These are phyloP conservation scores for Propithecus perrieri DNA, from an alignment of 2,797 vertebrate species.

Conservation along the genomic window DNA sequence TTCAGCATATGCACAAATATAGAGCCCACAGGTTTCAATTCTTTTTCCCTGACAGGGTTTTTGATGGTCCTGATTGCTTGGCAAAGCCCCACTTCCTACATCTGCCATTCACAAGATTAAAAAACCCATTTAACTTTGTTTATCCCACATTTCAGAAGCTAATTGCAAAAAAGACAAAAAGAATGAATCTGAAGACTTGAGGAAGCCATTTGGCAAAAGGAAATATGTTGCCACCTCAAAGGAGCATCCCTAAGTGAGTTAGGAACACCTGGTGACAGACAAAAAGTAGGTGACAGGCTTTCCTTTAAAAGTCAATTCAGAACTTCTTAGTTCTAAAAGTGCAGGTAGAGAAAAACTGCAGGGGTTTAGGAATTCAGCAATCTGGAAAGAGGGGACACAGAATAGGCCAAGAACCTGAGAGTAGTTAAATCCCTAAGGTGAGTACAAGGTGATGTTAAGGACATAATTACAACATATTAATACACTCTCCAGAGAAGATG, in stretches of 20 bases:
- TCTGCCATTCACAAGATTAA: background rate
- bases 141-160: background rate
- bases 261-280: background rate
- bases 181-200: background rate
- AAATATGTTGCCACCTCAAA: background rate
- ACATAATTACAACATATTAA: background rate
- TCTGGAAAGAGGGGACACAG: background rate
- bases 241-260: background rate
- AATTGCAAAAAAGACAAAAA: slow-evolving; percentile 49
- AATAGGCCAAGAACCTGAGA: background rate
- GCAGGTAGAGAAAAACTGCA: background rate
- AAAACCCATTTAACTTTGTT: background rate
- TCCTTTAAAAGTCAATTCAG: background rate
- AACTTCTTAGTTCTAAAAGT: background rate
- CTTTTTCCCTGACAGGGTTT: background rate
- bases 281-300: background rate
- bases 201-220: background rate
- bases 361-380: background rate
- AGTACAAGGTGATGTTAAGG: background rate
- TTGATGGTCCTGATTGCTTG: background rate
- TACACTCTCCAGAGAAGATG: background rate
- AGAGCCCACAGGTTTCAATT: background rate
- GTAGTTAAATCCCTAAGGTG: background rate
- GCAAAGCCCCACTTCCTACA: background rate
- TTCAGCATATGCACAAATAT: background rate